These are phyloP conservation scores for Tetramorium alpestre DNA, from an alignment of 1,140 invertebrate species.

Conservation along the genomic window DNA sequence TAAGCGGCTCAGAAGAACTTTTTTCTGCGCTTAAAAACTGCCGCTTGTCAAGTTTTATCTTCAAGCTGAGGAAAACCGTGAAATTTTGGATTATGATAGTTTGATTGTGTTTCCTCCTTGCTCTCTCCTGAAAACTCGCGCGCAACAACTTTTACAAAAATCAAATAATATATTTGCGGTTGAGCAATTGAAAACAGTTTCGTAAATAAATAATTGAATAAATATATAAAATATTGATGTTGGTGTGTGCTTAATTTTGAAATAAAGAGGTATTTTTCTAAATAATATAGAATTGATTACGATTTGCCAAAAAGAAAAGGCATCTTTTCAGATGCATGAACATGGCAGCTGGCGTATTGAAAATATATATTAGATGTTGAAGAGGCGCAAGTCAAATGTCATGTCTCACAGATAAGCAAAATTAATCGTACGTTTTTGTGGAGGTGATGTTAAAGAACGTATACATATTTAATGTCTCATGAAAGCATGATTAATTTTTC, in stretches of 20 bases:
- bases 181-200: background rate
- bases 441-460: background rate
- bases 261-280: background rate
- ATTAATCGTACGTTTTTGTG: slow-evolving; percentile 17
- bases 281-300: background rate
- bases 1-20: slow-evolving; percentile 68
- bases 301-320: background rate
- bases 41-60: slow-evolving; percentile 48
- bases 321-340: background rate
- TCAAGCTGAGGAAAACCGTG: slow-evolving; percentile 32
- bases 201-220: background rate
- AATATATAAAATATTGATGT: background rate
- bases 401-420: slow-evolving; percentile 13
- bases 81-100: slow-evolving; percentile 69
- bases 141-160: background rate
- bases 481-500: slow-evolving; percentile 17
- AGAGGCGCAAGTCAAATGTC: background rate
- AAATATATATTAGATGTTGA: background rate
- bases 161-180: background rate
- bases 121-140: background rate
- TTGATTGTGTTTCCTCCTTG: slow-evolving; percentile 18
- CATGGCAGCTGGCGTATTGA: background rate
- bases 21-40: slow-evolving; percentile 53
- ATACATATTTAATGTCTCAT: slow-evolving; percentile 13
- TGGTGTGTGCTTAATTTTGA: background rate